Evolutionary conservation across 2,797 vertebrate genomes (phyloP), one percentile per base, ranked within the genome.

Genomic region (Paguma larvata): DNA sequence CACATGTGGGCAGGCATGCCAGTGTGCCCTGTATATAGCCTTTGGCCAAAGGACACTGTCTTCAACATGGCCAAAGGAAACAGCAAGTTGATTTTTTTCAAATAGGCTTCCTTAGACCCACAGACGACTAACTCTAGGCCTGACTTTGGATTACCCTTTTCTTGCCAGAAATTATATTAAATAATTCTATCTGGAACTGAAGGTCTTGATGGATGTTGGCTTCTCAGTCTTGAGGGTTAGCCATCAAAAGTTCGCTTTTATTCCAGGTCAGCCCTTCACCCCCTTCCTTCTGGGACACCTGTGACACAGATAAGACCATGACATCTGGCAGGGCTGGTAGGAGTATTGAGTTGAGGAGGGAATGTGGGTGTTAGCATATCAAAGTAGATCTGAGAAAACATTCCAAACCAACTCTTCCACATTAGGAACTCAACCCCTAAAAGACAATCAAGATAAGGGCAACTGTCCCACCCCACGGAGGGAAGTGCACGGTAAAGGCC

Each of bases 81-180:
- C 18, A 94, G 77, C 92, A 78, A 92, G 0, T 6, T 48, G 51
- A 34, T 38, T 27, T 91, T 86, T 86, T 91, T 85, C 73, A 51
- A 59, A 77, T 23, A 82, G 62, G 9, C 6, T 73, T 97, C 12
- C 78, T 89, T 92, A 59, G 91, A 95, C 4, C 6, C 56, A 44
- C 72, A 38, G 70, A 93, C 12, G 1, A 75, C 56, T 53, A 62
- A 78, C 27, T 23, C 7, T 70, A 19, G 41, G n/a, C 30, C 30
- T 95, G 85, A 94, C 67, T 98, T 72, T 59, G 51, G 30, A 85
- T 79, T 75, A 19, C 0, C 11, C 27, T 97, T 97, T 98, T 89
- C 62, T 94, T 93, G n/a, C 4, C 94, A 98, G 97, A 96, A 98
- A 98, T 97, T 98, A 97, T 92, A 38, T 97, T 91, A 98, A 98